phyloP scores from a whole-genome alignment of 2,113 vertebrate species.

The Stictonetta naevosa region DNA sequence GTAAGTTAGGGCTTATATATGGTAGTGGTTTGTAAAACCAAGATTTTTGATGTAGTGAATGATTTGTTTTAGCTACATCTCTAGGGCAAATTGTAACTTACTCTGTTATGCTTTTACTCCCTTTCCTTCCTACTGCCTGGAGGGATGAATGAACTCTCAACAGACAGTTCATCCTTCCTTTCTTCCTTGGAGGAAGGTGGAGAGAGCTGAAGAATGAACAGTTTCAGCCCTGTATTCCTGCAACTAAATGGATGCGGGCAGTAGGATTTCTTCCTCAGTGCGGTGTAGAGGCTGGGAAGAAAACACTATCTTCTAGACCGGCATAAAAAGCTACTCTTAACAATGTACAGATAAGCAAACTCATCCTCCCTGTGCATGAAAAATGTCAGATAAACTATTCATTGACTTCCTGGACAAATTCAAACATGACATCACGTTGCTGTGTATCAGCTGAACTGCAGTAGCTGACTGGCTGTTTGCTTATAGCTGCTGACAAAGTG shows the following conservation, averaged over 20 bases:
- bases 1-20: background rate
- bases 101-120: background rate
- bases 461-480: background rate
- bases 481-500: background rate
- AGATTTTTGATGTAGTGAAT: background rate
- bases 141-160: background rate
- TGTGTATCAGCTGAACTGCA: background rate
- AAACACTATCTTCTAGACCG: background rate
- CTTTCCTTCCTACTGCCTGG: background rate
- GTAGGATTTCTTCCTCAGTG: background rate
- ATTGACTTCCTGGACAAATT: background rate
- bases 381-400: background rate
- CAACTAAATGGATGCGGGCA: rapidly evolving
- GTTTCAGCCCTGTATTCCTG: background rate
- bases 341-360: background rate
- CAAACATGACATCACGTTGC: background rate
- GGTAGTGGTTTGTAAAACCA: background rate
- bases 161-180: background rate
- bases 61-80: background rate
- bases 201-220: background rate
- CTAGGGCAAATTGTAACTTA: background rate
- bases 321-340: background rate
- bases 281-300: background rate
- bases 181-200: background rate
- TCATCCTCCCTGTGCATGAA: background rate